Percentiles rank a stretch among this genome's conserved stretches.
These are phyloP conservation scores for Australoheros facetus DNA, from an alignment of 2,797 vertebrate genomes.

Conservation along the genomic window DNA sequence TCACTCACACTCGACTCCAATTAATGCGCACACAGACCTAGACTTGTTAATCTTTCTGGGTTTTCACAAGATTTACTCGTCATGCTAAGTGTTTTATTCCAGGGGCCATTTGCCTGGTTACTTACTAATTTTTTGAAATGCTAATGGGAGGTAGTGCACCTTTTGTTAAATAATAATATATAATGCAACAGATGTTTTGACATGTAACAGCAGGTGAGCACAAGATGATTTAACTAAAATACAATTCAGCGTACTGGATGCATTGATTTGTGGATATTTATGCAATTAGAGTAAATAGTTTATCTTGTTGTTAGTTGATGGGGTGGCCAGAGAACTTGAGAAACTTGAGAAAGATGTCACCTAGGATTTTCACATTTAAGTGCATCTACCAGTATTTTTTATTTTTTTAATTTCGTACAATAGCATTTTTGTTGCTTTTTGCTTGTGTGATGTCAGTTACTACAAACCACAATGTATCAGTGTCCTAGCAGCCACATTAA, in stretches of 20 bases:
- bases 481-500: background rate
- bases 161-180: background rate
- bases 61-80: constrained; percentile 9
- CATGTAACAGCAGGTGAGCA: background rate
- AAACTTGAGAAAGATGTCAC: no score
- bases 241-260: background rate
- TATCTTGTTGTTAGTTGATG: background rate
- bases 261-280: background rate
- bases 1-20: constrained; percentile 31
- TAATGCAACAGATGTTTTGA: background rate
- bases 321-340: no score
- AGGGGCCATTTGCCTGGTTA: background rate
- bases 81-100: constrained; percentile 10
- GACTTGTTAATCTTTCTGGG: constrained; percentile 14
- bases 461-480: background rate
- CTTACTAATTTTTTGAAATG: background rate
- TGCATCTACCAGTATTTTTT: no score
- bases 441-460: background rate
- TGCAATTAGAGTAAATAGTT: background rate
- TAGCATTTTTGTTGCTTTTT: background rate
- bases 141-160: background rate
- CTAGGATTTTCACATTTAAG: no score
- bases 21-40: constrained; percentile 23
- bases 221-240: background rate
- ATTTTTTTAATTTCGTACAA: background rate